These are phyloP conservation scores for Plutomurus gul DNA, from an alignment of 1,140 invertebrate genomes.

Conservation along the genomic window DNA sequence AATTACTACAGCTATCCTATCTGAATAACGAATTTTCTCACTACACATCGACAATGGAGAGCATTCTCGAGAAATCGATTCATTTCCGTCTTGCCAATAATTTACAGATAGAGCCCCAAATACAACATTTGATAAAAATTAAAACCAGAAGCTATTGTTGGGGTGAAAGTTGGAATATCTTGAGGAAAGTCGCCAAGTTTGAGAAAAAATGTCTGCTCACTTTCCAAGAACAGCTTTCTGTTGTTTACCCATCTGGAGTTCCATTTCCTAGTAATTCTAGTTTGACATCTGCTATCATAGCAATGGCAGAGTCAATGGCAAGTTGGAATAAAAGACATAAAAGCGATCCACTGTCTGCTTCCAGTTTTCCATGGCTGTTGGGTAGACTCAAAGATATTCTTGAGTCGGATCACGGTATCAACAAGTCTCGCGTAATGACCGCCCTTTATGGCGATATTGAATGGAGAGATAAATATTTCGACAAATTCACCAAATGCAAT, in stretches of 20 bases:
- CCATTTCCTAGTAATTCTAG: constrained; percentile 25
- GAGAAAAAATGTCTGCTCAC: constrained; percentile 18
- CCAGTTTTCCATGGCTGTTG: background rate
- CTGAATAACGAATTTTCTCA: constrained; percentile 38
- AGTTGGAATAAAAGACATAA: constrained; percentile 37
- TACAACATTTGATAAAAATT: constrained; percentile 37
- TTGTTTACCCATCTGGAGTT: background rate
- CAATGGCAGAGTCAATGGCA: constrained; percentile 4
- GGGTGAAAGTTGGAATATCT: constrained; percentile 33
- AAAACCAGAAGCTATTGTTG: constrained; percentile 31
- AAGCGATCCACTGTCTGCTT: constrained; percentile 12
- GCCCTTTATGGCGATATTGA: background rate
- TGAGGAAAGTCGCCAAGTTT: background rate
- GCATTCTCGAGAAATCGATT: constrained; percentile 36
- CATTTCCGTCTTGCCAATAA: background rate
- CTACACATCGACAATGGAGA: background rate
- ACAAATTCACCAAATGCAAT: constrained; percentile 8
- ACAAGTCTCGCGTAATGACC: background rate
- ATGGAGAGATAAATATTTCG: constrained; percentile 31
- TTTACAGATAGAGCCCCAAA: constrained; percentile 20
- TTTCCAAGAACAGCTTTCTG: constrained; percentile 7
- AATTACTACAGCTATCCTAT: constrained; percentile 30
- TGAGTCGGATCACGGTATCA: constrained; percentile 16
- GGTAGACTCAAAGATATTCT: constrained; percentile 19
- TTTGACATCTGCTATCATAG: constrained; percentile 14